A percentile compares a stretch with the other conserved stretches of the same genome.
phyloP scores from a whole-genome alignment of 2,888 invertebrate genomes.

The Chloroclystis v-ata region DNA sequence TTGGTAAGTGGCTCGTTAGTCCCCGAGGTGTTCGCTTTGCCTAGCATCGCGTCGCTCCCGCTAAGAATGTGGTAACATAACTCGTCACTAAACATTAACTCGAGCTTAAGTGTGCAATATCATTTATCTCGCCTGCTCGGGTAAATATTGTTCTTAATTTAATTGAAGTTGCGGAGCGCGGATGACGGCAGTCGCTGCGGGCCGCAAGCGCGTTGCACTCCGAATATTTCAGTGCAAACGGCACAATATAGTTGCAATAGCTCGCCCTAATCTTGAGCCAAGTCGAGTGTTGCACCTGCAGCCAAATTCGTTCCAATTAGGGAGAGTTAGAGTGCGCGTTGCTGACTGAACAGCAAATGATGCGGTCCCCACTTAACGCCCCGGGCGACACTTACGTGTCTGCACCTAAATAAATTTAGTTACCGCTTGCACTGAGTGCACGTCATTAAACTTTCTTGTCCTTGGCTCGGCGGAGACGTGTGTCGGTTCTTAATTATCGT shows the following conservation, averaged over 20 bases:
- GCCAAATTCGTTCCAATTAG: conserved; percentile 78
- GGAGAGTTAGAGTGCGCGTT: conserved; percentile 73
- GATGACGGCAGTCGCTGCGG: conserved; percentile 47
- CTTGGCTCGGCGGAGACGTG: conserved; percentile 50
- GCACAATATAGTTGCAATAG: conserved; percentile 69
- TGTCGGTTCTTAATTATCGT: conserved; percentile 61
- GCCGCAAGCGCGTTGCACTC: conserved; percentile 67
- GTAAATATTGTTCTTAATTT: conserved; percentile 78
- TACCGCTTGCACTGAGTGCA: conserved; percentile 63
- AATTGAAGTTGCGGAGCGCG: conserved; percentile 67
- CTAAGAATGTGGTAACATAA: conserved; percentile 67
- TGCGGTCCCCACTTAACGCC: conserved; percentile 72
- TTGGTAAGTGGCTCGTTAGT: conserved; percentile 47
- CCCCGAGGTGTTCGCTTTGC: conserved; percentile 37
- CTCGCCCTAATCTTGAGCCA: conserved; percentile 76
- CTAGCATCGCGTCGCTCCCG: conserved; percentile 44
- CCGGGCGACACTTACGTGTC: conserved; percentile 66
- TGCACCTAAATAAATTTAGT: conserved; percentile 71
- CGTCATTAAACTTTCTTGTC: conserved; percentile 73
- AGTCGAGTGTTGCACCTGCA: conserved; percentile 76
- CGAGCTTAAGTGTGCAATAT: conserved; percentile 69
- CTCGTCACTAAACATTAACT: conserved; percentile 67
- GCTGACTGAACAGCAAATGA: conserved; percentile 76
- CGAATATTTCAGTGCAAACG: conserved; percentile 71
- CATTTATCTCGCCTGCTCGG: conserved; percentile 67